phyloP scores from a whole-genome alignment of 2,888 invertebrate genomes.

The Pocota personata region DNA sequence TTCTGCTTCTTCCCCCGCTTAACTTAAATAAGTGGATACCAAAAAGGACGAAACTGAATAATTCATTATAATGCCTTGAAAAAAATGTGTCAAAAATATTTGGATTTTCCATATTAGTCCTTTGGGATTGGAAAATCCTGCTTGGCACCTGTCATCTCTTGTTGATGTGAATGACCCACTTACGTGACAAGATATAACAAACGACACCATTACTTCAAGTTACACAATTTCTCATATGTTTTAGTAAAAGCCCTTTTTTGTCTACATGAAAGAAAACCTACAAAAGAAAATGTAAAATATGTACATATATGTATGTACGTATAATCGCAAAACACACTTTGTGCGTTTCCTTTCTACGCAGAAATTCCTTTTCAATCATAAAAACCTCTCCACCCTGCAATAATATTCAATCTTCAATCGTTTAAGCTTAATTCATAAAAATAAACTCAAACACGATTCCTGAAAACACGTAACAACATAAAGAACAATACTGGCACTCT shows the following conservation, averaged over 20 bases:
- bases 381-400: background rate
- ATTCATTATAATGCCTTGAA: slow-evolving; percentile 1
- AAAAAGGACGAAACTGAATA: slow-evolving; percentile 12
- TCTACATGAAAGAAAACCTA: background rate
- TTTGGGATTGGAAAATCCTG: background rate
- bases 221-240: background rate
- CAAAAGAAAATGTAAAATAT: background rate
- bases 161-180: slow-evolving; percentile 24
- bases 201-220: background rate
- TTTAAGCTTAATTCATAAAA: slow-evolving; percentile 32
- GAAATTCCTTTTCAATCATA: background rate
- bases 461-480: slow-evolving; percentile 18
- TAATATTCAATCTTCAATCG: slow-evolving; percentile 23
- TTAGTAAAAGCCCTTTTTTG: background rate
- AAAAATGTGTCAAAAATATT: slow-evolving; percentile 11
- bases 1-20: background rate
- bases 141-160: background rate
- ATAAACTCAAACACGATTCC: slow-evolving; percentile 7
- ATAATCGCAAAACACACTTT: background rate
- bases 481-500: slow-evolving; percentile 12
- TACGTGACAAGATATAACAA: slow-evolving; percentile 4
- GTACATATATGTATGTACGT: too few species aligned
- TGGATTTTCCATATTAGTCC: slow-evolving; percentile 26
- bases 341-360: background rate
- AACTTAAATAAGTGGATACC: background rate